Percentiles rank a stretch among this genome's conserved stretches.
These are phyloP conservation scores for Etheostoma perlongum DNA, from an alignment of 2,797 vertebrate species.

Conservation along the genomic window DNA sequence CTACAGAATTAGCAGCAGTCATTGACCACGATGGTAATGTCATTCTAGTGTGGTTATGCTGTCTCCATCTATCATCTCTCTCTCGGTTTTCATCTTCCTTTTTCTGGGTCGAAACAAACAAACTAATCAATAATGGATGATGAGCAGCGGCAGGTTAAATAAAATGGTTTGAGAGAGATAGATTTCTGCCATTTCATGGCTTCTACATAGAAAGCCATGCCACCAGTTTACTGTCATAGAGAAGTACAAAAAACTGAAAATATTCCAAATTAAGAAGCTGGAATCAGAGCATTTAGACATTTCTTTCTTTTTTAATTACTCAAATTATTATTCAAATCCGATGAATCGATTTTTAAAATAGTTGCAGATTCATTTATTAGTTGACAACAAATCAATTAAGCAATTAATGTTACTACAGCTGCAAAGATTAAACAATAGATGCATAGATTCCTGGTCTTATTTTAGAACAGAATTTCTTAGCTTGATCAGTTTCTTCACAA, in stretches of 20 bases:
- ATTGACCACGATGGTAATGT: conserved; percentile 7
- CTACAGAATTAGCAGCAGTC: conserved; percentile 33
- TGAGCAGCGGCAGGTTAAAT: conserved; percentile 16
- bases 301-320: too few species aligned
- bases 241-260: too few species aligned
- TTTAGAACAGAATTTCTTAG: background rate
- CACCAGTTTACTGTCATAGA: too few species aligned
- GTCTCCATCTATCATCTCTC: conserved; percentile 40
- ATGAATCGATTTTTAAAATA: too few species aligned
- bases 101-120: conserved; percentile 24
- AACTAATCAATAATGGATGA: conserved; percentile 53
- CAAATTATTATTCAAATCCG: too few species aligned
- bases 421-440: too few species aligned
- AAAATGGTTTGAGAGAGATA: conserved; percentile 11
- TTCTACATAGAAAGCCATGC: background rate
- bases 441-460: background rate
- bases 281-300: too few species aligned
- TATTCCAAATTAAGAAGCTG: too few species aligned
- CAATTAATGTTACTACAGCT: too few species aligned
- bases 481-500: background rate
- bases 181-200: conserved; percentile 6
- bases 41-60: conserved; percentile 5
- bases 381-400: too few species aligned
- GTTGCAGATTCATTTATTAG: too few species aligned
- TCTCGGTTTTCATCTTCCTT: conserved; percentile 31